phyloP scores from a whole-genome alignment of 2,113 vertebrate genomes.

The Girardinichthys multiradiatus region DNA sequence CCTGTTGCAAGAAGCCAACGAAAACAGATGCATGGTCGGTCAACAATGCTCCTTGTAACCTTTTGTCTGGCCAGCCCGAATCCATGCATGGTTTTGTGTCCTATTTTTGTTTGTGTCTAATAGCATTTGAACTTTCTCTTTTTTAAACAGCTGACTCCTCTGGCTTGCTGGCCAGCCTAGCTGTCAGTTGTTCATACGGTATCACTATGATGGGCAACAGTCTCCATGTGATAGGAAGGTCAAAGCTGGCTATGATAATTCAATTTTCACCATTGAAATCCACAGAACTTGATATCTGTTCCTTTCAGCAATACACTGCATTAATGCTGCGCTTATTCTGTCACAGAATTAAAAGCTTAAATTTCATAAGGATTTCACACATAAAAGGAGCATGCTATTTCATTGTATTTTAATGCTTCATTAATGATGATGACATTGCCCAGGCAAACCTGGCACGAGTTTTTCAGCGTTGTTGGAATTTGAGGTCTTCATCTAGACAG shows the following conservation, averaged over 20 bases:
- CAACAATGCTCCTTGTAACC: slow-evolving; percentile 70
- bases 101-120: slow-evolving; percentile 52
- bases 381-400: background rate
- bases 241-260: slow-evolving; percentile 8
- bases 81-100: slow-evolving; percentile 22
- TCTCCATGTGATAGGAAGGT: slow-evolving; percentile 20
- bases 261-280: slow-evolving; percentile 2
- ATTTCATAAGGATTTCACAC: background rate
- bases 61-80: slow-evolving; percentile 32
- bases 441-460: no score
- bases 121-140: slow-evolving; percentile 26
- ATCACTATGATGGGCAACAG: slow-evolving; percentile 10
- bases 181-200: slow-evolving; percentile 35
- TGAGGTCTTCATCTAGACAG: no score
- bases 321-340: background rate
- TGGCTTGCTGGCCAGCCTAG: slow-evolving; percentile 12
- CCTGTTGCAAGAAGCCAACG: slow-evolving; percentile 19
- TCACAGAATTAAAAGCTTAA: background rate
- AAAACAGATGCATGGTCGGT: slow-evolving; percentile 70
- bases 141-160: background rate
- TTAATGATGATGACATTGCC: no score
- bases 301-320: background rate
- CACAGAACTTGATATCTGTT: background rate
- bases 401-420: no score
- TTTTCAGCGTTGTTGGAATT: no score